A percentile compares a stretch with the other conserved stretches of the same genome.
Conservation (phyloP, 2,113 vertebrate species). For the Pagrus major region DNA sequence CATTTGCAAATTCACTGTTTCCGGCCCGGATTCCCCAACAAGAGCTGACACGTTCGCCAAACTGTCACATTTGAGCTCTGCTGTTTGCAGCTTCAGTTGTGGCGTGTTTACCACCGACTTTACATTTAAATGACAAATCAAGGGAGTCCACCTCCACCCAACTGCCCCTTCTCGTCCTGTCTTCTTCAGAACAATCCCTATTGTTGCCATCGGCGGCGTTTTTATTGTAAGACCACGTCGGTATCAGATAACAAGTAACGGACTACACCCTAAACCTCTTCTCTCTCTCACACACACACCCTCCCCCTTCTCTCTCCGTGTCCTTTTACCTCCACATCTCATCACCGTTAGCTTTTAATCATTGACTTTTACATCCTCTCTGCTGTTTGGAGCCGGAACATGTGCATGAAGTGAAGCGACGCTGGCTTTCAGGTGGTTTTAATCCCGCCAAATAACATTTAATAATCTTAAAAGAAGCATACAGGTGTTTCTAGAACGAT, state of each 20-base stretch:
- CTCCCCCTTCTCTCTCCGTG: background rate
- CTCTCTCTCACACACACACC: background rate
- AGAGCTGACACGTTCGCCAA: slow-evolving; percentile 13
- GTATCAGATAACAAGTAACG: slow-evolving; percentile 84
- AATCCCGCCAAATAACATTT: fast-evolving
- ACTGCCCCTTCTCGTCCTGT: background rate
- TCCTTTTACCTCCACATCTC: slow-evolving; percentile 26
- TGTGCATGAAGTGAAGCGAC: background rate
- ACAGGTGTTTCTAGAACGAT: background rate
- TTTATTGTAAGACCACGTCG: slow-evolving; percentile 73
- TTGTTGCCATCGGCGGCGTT: slow-evolving; percentile 74
- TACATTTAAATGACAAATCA: slow-evolving; percentile 48
- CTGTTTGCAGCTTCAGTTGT: too few species aligned
- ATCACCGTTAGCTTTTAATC: slow-evolving; percentile 73
- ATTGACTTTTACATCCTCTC: slow-evolving; percentile 72
- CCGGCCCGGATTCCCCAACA: too few species aligned
- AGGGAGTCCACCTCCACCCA: slow-evolving; percentile 2
- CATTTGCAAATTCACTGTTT: too few species aligned
- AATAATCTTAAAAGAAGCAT: background rate
- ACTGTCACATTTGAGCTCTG: slow-evolving; percentile 4
- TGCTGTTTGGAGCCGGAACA: slow-evolving; percentile 24
- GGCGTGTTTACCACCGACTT: background rate
- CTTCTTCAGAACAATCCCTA: slow-evolving; percentile 67
- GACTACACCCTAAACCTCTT: slow-evolving; percentile 71
- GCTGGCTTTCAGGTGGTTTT: background rate